phyloP scores from a whole-genome alignment of 2,888 invertebrate species.

The Leistus spinibarbis region DNA sequence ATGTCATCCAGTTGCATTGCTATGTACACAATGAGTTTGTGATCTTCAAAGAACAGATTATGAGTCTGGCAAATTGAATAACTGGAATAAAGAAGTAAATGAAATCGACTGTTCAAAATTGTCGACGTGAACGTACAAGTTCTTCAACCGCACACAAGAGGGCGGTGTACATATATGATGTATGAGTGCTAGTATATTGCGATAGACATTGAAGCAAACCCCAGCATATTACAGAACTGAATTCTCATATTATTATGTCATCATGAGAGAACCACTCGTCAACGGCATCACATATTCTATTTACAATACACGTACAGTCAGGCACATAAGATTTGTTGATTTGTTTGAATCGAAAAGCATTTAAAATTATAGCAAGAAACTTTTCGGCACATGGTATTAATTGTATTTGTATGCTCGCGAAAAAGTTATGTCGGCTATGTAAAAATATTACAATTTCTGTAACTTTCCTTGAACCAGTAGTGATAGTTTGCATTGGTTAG shows the following conservation, averaged over 20 bases:
- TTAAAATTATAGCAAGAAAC: no score
- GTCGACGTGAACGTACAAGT: background rate
- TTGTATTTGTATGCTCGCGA: no score
- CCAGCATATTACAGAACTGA: background rate
- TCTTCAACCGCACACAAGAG: background rate
- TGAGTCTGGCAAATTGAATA: background rate
- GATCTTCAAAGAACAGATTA: background rate
- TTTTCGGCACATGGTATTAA: no score
- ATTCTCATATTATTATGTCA: background rate
- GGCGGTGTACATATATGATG: background rate
- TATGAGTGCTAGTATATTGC: background rate
- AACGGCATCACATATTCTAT: background rate
- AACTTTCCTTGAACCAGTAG: no score
- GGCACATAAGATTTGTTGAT: background rate
- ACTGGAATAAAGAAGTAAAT: background rate
- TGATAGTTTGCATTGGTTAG: no score
- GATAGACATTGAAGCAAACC: background rate
- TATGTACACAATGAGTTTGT: background rate
- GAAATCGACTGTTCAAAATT: background rate
- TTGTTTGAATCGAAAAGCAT: no score
- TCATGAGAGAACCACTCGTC: background rate
- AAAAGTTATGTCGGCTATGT: no score
- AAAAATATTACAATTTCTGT: no score
- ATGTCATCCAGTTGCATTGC: slow-evolving; percentile 18
- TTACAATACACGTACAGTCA: background rate